These are phyloP conservation scores for Tenthredo livida DNA, from an alignment of 2,888 invertebrate species.

Conservation along the genomic window DNA sequence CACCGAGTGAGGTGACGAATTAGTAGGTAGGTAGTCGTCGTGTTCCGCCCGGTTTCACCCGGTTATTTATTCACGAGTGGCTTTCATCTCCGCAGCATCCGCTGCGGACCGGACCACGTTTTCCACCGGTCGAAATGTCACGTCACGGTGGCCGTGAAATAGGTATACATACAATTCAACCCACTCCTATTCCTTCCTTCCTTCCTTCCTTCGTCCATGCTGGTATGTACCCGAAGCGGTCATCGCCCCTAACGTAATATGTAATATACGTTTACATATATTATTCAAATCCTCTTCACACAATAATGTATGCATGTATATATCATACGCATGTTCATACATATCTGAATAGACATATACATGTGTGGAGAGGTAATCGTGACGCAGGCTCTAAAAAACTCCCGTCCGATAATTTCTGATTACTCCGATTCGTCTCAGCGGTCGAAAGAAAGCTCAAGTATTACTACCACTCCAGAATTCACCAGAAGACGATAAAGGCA, in stretches of 20 bases:
- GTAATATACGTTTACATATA: constrained; percentile 4
- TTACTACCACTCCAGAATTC: not conserved
- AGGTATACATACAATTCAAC: constrained; percentile 15
- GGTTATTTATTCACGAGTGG: constrained; percentile 52
- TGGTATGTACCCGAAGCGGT: not conserved
- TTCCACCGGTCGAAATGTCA: constrained; percentile 46
- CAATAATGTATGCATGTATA: not conserved
- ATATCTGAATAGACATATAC: not conserved
- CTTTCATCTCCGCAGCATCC: constrained; percentile 48
- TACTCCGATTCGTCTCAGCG: not conserved
- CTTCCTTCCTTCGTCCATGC: not conserved
- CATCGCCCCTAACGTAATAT: not conserved
- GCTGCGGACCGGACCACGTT: constrained; percentile 44
- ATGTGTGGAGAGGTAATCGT: not conserved
- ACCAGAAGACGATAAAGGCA: no score
- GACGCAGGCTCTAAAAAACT: not conserved
- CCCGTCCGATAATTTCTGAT: not conserved
- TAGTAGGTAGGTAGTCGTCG: constrained; percentile 39
- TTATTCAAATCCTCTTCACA: not conserved
- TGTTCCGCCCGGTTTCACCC: constrained; percentile 45
- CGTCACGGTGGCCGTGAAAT: constrained; percentile 52
- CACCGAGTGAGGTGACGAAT: constrained; percentile 49
- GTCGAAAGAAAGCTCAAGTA: not conserved
- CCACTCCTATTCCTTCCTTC: no score
- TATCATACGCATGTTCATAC: not conserved